Conservation (phyloP, 2,888 invertebrate genomes). For the Ichneumoninae sp. region DNA sequence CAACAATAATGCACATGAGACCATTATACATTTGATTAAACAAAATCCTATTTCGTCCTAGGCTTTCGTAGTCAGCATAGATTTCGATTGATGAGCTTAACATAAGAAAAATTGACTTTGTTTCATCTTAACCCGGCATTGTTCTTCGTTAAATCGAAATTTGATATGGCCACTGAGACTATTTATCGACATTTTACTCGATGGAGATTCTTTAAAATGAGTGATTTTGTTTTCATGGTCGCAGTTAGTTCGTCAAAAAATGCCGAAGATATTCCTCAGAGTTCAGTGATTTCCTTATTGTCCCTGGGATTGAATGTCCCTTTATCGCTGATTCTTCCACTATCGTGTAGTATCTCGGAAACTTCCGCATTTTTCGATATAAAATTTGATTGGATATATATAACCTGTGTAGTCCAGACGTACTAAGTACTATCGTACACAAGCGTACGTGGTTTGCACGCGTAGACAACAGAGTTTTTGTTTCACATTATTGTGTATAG, state of each 20-base stretch:
- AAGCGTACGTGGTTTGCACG: conserved; percentile 27
- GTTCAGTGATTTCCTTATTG: conserved; percentile 53
- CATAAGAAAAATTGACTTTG: conserved; percentile 62
- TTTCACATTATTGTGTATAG: conserved; percentile 25
- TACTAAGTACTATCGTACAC: conserved; percentile 1
- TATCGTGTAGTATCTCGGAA: background rate
- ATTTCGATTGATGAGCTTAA: conserved; percentile 36
- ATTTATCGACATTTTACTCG: background rate
- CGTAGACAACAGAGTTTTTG: conserved; percentile 34
- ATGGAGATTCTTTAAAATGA: conserved; percentile 37
- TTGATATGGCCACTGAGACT: conserved; percentile 2
- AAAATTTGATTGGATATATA: conserved; percentile 32
- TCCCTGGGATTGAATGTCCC: conserved; percentile 47
- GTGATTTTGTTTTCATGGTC: conserved; percentile 21
- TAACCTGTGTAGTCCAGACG: background rate
- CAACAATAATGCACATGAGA: conserved; percentile 59
- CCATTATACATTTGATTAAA: conserved; percentile 17
- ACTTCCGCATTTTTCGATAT: conserved; percentile 63
- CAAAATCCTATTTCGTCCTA: conserved; percentile 11
- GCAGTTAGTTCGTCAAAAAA: conserved; percentile 55
- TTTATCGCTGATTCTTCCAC: conserved; percentile 2
- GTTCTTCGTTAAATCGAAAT: conserved; percentile 43
- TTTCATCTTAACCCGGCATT: conserved; percentile 51
- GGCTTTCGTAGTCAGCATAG: conserved; percentile 1
- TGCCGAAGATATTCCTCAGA: conserved; percentile 50